These are phyloP conservation scores for Phyto melanocephala DNA, from an alignment of 2,888 invertebrate species.

Conservation along the genomic window DNA sequence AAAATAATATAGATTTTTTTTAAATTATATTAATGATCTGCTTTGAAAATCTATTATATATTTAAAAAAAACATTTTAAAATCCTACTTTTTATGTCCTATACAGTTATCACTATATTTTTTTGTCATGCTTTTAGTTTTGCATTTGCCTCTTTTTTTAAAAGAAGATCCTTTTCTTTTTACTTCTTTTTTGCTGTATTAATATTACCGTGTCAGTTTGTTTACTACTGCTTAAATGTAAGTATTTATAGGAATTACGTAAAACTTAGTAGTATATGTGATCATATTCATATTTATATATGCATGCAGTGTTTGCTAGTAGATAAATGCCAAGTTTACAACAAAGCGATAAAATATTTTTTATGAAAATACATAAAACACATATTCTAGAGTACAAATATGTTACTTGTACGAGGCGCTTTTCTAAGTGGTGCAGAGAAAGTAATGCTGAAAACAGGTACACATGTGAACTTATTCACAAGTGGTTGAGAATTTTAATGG, in stretches of 20 bases:
- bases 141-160: neutral
- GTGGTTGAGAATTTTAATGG: neutral
- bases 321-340: constrained; percentile 54
- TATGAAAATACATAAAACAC: constrained; percentile 16
- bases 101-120: no score
- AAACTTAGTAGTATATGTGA: neutral
- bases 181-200: constrained; percentile 23
- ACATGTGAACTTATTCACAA: neutral
- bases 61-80: no score
- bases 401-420: neutral
- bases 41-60: no score
- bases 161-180: no score
- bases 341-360: constrained; percentile 44
- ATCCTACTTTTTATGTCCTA: no score
- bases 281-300: neutral
- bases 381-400: constrained; percentile 10
- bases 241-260: constrained; percentile 3
- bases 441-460: neutral
- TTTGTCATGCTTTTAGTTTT: neutral
- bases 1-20: no score
- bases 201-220: constrained; percentile 36
- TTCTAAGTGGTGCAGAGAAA: neutral
- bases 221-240: constrained; percentile 30
- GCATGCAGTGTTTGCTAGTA: constrained; percentile 37
- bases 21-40: no score